These are phyloP conservation scores for Bombus terrestris DNA, from an alignment of 1,140 invertebrate species.

Conservation along the genomic window DNA sequence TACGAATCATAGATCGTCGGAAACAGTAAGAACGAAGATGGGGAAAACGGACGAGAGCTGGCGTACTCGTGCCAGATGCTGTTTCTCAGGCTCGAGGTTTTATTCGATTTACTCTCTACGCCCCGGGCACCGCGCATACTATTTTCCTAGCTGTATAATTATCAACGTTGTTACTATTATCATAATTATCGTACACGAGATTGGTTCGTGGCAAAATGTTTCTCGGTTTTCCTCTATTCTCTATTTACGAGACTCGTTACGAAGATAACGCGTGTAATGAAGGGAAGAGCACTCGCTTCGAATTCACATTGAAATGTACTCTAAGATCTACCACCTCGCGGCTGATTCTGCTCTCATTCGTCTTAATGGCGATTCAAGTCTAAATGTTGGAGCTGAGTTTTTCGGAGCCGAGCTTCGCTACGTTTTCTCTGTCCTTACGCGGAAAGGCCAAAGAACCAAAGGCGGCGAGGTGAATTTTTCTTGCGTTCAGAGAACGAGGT, in stretches of 20 bases:
- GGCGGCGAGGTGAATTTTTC: not conserved
- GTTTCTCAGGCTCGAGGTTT: not conserved
- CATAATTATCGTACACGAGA: not conserved
- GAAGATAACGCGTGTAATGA: not conserved
- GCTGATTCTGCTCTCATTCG: not conserved
- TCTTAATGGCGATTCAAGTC: not conserved
- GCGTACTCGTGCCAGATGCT: not conserved
- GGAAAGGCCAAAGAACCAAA: no score
- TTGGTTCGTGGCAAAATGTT: not conserved
- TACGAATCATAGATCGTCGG: no score
- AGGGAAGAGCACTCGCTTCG: not conserved
- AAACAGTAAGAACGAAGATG: not conserved
- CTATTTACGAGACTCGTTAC: not conserved
- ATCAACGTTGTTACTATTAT: not conserved
- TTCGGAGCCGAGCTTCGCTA: not conserved
- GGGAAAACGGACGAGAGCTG: no score
- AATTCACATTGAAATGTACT: not conserved
- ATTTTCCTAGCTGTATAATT: not conserved
- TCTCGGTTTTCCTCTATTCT: not conserved
- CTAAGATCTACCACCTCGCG: not conserved
- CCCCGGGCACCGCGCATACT: no score
- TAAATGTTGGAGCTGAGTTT: not conserved
- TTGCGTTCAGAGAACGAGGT: not conserved
- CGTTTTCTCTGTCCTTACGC: not conserved
- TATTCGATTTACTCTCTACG: not conserved